Base-by-base conservation (phyloP, 1,140 invertebrate genomes). In the Drosophila serrata region DNA sequence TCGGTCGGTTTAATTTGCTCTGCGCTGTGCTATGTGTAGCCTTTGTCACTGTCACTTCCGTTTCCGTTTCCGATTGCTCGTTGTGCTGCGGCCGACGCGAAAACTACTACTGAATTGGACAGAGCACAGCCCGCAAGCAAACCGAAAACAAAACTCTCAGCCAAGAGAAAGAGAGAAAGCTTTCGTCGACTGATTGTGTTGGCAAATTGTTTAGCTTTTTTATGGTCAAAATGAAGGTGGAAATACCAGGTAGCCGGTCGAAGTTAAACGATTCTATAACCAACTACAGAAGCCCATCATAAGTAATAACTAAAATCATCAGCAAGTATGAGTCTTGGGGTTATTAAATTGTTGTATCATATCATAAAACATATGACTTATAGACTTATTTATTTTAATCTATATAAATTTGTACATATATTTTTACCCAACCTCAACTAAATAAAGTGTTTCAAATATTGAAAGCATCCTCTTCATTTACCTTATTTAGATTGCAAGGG, bases 21-120 rank as follows among this genome's bases (percentile, higher is more conserved):
- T 29, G 65, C 22, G 37, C 60, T 51, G 45, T 43, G 65, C 39
- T 62, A 12, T 27, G 40, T 33, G 22, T 33, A 67, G 43, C 67
- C 48, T 45, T 49, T 69, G 67, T 8, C 61, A 60, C 31, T 49
- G 35, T 46, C 60, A 37, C 29, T 49, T 72, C 65, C 69, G 60
- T 43, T 46, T 58, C 19, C 45, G 61, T 45, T 46, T 84, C 55
- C 48, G 57, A 13, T 42, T 72, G 67, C 43, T 86, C 78, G 85
- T 85, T 90, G 78, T 85, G 86, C 67, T 90, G 81, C 81, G 75
- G 79, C 86, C 86, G 86, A 85, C 81, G 85, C 81, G 85, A 86
- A 79, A 90, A 90, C 85, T 90, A 90, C 79, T 81, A 90, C 86
- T 90, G 75, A 90, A 90, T 37, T 61, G 53, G 59, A 33, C 45